Conservation (phyloP, 2,888 invertebrate species). For the Autographa gamma region DNA sequence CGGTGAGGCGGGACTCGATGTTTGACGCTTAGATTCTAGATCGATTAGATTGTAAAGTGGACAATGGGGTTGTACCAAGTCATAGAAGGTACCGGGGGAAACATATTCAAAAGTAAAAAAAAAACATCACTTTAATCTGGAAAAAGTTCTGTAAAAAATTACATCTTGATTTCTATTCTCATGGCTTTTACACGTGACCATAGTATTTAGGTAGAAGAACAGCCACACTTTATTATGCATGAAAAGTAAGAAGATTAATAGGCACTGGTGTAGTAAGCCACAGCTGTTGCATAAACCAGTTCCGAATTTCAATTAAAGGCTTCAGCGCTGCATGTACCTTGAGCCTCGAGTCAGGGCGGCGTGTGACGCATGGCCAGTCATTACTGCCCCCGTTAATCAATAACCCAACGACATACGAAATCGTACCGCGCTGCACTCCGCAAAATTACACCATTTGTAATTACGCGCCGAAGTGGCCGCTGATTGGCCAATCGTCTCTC, state of each 20-base stretch:
- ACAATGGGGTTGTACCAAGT: conserved; percentile 10
- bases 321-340: conserved; percentile 23
- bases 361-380: conserved; percentile 73
- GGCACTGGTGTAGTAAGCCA: not conserved
- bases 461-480: conserved; percentile 51
- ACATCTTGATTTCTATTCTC: too few species aligned
- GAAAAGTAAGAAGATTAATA: not conserved
- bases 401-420: conserved; percentile 66
- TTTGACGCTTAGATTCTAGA: conserved; percentile 28
- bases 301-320: conserved; percentile 1
- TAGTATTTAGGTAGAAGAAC: too few species aligned
- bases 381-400: conserved; percentile 79
- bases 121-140: too few species aligned
- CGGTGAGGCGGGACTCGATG: not conserved
- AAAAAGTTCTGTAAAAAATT: too few species aligned
- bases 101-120: too few species aligned
- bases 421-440: conserved; percentile 53
- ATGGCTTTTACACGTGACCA: too few species aligned
- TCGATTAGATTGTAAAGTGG: conserved; percentile 20
- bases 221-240: too few species aligned
- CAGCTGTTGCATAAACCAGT: not conserved
- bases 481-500: conserved; percentile 55
- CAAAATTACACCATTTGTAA: conserved; percentile 62
- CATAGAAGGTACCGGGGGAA: conserved; percentile 3
- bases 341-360: conserved; percentile 25